Base-by-base conservation (phyloP, 1,140 invertebrate species). In the Orussus abietinus region DNA sequence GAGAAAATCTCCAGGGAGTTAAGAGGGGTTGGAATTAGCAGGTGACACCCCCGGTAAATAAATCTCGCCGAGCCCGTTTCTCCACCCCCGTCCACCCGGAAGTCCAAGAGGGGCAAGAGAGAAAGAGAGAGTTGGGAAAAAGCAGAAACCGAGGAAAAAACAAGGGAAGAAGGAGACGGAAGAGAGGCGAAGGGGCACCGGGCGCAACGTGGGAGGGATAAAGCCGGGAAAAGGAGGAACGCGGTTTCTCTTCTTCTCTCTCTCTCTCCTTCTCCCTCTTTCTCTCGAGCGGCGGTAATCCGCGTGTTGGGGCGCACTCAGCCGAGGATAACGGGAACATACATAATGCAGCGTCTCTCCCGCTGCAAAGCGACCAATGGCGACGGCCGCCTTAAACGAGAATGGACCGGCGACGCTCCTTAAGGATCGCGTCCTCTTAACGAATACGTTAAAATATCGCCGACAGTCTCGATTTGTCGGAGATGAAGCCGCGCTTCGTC, bases 321-420 rank as follows among this genome's bases (percentile, higher is more conserved):
- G 29, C 29, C 38, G 36, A 32, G 51, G 53, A 56, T 59, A 60
- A 60, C 57, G 47, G 54, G 42, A 47, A 59, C 56, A 61, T 61
- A 57, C 57, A 61, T 61, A 59, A 61, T 61, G 57, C 54, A 61
- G 51, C 59, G 58, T 61, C 57, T 55, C 48, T 45, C 43, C 49
- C 47, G 46, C n/a, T n/a, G n/a, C n/a, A 47, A 47, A 50, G 53
- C 56, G 42, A 49, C 49, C 56, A 59, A 59, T 59, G 46, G 51
- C 22, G n/a, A n/a, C 41, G 32, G 25, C 32, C 38, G 40, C 46
- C 44, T 49, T 56, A 56, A 54, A 47, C 42, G 46, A 58, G 51
- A 58, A 58, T 52, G 50, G 51, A 54, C 57, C n/a, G n/a, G n/a
- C n/a, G n/a, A n/a, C n/a, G n/a, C n/a, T n/a, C n/a, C n/a, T n/a